Evolutionary conservation across 2,113 vertebrate genomes (phyloP).

Genomic region (Psilopsiagon aurifrons): DNA sequence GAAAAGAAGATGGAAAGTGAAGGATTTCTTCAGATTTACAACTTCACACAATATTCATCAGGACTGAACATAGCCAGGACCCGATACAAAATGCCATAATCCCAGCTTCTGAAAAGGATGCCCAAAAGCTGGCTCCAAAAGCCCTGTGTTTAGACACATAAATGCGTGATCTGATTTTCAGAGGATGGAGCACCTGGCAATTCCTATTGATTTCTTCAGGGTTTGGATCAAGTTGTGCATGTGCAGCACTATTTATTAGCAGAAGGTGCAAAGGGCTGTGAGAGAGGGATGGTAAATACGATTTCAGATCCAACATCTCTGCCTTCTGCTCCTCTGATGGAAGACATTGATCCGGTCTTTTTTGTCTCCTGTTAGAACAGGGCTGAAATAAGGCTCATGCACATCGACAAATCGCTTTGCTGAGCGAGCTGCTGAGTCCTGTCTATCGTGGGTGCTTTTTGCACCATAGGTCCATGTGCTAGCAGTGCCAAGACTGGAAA

Average conservation of each 20-base stretch:
- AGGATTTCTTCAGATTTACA: not conserved
- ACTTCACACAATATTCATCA: not conserved
- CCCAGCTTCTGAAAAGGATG: not conserved
- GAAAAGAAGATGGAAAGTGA: not conserved
- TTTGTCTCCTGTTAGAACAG: not conserved
- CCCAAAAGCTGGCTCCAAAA: not conserved
- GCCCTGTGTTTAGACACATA: not conserved
- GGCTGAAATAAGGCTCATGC: not conserved
- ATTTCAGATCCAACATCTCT: not conserved
- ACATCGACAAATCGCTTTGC: fast-evolving
- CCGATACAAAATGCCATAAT: fast-evolving
- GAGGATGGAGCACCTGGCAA: not conserved
- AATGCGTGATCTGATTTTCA: not conserved
- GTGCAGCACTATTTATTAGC: not conserved
- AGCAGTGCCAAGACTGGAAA: not conserved
- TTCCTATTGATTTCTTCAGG: not conserved
- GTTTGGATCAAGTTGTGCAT: not conserved
- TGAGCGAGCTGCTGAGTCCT: not conserved
- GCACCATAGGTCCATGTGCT: not conserved
- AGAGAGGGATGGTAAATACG: not conserved
- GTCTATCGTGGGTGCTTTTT: not conserved
- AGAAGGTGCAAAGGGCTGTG: not conserved
- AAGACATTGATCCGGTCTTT: not conserved
- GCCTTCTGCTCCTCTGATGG: not conserved
- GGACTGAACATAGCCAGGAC: not conserved